Conservation (phyloP, 2,888 invertebrate species). For the Cataglyphis altisquamis region DNA sequence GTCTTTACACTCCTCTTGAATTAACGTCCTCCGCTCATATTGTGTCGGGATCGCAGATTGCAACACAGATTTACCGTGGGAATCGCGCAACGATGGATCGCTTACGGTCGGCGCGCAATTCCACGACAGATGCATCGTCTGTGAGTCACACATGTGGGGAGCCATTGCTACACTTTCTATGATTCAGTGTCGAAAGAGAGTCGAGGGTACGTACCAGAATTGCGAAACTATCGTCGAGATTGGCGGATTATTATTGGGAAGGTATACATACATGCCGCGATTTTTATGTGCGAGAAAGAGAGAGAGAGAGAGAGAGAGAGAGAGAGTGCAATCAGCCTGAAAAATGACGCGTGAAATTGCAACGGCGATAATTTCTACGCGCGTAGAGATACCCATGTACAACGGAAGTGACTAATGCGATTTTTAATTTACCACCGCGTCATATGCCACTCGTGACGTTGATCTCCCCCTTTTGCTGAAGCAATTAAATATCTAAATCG, state of each 20-base stretch:
- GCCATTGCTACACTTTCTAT: slow-evolving; percentile 68
- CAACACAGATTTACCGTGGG: slow-evolving; percentile 77
- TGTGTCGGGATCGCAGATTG: slow-evolving; percentile 64
- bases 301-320: not conserved
- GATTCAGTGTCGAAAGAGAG: slow-evolving; percentile 66
- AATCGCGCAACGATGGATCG: slow-evolving; percentile 64
- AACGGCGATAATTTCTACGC: slow-evolving; percentile 23
- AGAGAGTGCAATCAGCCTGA: slow-evolving; percentile 37
- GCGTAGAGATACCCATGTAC: slow-evolving; percentile 14
- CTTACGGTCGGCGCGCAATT: slow-evolving; percentile 49
- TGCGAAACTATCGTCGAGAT: slow-evolving; percentile 51
- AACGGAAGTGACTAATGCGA: slow-evolving; percentile 49
- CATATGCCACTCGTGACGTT: slow-evolving; percentile 16
- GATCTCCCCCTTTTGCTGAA: not conserved
- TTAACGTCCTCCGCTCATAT: slow-evolving; percentile 52
- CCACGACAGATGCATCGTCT: slow-evolving; percentile 62
- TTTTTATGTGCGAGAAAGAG: not conserved
- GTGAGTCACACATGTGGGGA: slow-evolving; percentile 64
- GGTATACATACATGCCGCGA: slow-evolving; percentile 6
- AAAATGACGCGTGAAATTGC: slow-evolving; percentile 56
- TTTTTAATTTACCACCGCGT: slow-evolving; percentile 28
- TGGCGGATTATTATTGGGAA: slow-evolving; percentile 63
- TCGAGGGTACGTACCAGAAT: slow-evolving; percentile 59
- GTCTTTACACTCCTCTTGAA: not conserved
- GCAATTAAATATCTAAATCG: not conserved